phyloP scores from a whole-genome alignment of 2,888 invertebrate genomes.

The Mechanitis messenoides region DNA sequence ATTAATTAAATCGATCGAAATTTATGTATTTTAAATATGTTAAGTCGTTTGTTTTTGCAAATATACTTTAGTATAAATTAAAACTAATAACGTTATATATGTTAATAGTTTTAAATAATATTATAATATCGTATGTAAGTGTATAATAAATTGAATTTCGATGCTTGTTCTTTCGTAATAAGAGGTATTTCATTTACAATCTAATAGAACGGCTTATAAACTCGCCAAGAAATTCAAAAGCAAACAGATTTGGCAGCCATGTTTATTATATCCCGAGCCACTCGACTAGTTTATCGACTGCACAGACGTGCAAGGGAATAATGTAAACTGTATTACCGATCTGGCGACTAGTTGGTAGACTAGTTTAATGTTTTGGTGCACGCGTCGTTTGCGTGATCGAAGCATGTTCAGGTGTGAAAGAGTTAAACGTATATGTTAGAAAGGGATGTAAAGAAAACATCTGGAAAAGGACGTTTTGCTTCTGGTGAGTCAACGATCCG shows the following conservation, averaged over 20 bases:
- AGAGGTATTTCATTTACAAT: too few species aligned
- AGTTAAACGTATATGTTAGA: slow-evolving; percentile 36
- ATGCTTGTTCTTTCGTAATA: too few species aligned
- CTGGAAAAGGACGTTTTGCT: slow-evolving; percentile 36
- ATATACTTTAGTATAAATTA: too few species aligned
- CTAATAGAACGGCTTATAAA: too few species aligned
- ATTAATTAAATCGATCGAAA: too few species aligned
- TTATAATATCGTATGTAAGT: too few species aligned
- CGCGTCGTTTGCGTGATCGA: slow-evolving; percentile 41
- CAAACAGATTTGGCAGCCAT: slow-evolving; percentile 28
- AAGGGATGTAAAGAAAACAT: slow-evolving; percentile 48
- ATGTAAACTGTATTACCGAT: slow-evolving; percentile 10
- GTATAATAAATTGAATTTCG: too few species aligned
- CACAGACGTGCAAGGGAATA: slow-evolving; percentile 30
- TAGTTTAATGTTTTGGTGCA: slow-evolving; percentile 35
- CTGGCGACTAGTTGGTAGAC: slow-evolving; percentile 35
- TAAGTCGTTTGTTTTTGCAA: too few species aligned
- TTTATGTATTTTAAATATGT: too few species aligned
- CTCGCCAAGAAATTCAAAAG: slow-evolving; percentile 8
- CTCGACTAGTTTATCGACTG: slow-evolving; percentile 33
- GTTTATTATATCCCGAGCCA: slow-evolving; percentile 20
- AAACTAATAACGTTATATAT: too few species aligned
- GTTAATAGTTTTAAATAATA: too few species aligned
- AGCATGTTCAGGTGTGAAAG: slow-evolving; percentile 33
- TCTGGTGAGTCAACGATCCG: slow-evolving; percentile 24